Evolutionary conservation across 2,113 vertebrate species (phyloP).

Genomic region (Puma concolor): DNA sequence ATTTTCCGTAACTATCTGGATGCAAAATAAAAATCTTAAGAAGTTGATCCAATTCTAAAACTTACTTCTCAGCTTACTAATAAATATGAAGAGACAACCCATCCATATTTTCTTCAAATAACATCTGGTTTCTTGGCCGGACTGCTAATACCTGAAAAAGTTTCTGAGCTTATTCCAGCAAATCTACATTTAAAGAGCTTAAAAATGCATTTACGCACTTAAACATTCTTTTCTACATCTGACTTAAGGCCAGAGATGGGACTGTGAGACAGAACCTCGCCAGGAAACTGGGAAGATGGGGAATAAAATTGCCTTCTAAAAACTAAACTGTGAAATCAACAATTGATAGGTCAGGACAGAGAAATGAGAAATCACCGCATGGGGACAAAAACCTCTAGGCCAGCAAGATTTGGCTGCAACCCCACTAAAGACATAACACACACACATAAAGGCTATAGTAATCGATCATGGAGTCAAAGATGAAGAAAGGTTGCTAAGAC

Average conservation of each 20-base stretch:
- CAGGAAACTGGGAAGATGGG: slow-evolving; percentile 15
- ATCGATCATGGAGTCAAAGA: background rate
- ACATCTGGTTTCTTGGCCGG: slow-evolving; percentile 61
- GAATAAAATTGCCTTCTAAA: slow-evolving; percentile 42
- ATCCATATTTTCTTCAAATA: slow-evolving; percentile 65
- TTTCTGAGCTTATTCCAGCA: slow-evolving; percentile 42
- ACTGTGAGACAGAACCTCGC: background rate
- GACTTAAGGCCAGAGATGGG: slow-evolving; percentile 7
- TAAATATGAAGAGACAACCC: slow-evolving; percentile 68
- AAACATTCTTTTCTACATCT: slow-evolving; percentile 40
- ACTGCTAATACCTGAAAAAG: slow-evolving; percentile 53
- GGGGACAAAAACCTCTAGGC: background rate
- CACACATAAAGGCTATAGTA: background rate
- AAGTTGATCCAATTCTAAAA: slow-evolving; percentile 76
- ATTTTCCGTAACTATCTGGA: slow-evolving; percentile 78
- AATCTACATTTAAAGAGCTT: slow-evolving; percentile 45
- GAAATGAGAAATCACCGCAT: background rate
- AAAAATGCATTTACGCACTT: slow-evolving; percentile 44
- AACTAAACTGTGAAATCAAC: slow-evolving; percentile 32
- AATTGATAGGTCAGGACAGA: background rate
- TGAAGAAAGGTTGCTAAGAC: background rate
- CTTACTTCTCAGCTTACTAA: slow-evolving; percentile 66
- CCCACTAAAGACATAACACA: background rate
- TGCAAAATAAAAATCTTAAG: slow-evolving; percentile 68
- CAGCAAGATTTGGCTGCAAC: background rate